phyloP scores from a whole-genome alignment of 2,113 vertebrate genomes.

The Mungos mungo region DNA sequence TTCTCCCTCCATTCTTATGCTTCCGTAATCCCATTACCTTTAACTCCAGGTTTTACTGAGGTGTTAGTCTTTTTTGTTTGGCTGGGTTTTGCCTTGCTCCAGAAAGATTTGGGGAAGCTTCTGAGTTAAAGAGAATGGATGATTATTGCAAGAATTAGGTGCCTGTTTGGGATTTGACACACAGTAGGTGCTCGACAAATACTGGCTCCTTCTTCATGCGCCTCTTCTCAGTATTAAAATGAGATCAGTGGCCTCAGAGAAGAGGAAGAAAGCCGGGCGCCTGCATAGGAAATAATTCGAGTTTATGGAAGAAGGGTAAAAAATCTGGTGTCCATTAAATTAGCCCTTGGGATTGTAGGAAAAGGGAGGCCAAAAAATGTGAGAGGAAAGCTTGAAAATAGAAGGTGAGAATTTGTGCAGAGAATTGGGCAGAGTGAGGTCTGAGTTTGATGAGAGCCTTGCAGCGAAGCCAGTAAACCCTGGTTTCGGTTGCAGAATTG shows the following conservation, averaged over 20 bases:
- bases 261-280: not conserved
- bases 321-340: not conserved
- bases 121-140: not conserved
- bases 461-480: not conserved
- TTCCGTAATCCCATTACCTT: not conserved
- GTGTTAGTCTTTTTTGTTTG: not conserved
- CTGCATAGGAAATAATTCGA: not conserved
- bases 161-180: not conserved
- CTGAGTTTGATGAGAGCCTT: not conserved
- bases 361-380: not conserved
- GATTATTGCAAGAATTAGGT: not conserved
- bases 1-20: not conserved
- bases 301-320: not conserved
- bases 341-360: not conserved
- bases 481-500: not conserved
- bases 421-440: not conserved
- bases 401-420: not conserved
- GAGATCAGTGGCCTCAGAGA: not conserved
- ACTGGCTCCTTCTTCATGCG: not conserved
- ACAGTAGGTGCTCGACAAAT: not conserved
- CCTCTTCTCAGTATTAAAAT: not conserved
- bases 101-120: not conserved
- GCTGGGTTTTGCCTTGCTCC: not conserved
- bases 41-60: not conserved
- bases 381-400: not conserved